Evolutionary conservation across 2,888 invertebrate species (phyloP).

Genomic region (Agonopterix alstromeriana): DNA sequence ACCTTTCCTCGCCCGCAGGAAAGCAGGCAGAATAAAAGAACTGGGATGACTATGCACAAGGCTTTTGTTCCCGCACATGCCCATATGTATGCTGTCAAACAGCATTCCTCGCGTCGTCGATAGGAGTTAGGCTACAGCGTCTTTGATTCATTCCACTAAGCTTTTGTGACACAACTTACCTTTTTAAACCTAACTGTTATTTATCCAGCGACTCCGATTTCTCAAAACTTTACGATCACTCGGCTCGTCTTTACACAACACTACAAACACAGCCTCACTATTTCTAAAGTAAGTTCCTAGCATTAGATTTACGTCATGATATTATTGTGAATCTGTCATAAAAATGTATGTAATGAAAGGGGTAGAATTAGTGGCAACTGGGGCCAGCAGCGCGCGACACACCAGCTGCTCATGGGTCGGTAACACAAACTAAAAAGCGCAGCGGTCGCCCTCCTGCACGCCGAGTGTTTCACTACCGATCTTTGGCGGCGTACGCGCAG

Average conservation of each 20-base stretch:
- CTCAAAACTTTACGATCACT: conserved; percentile 38
- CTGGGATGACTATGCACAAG: conserved; percentile 66
- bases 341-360: conserved; percentile 41
- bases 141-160: conserved; percentile 56
- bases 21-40: conserved; percentile 57
- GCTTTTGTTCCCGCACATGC: conserved; percentile 72
- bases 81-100: conserved; percentile 70
- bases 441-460: conserved; percentile 48
- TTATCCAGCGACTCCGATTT: conserved; percentile 50
- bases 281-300: conserved; percentile 35
- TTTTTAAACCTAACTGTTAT: conserved; percentile 72
- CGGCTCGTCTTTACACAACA: conserved; percentile 40
- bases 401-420: conserved; percentile 62
- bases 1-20: conserved; percentile 26
- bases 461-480: conserved; percentile 54
- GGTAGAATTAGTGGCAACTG: conserved; percentile 56
- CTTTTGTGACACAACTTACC: conserved; percentile 73
- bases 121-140: conserved; percentile 57
- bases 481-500: conserved; percentile 56
- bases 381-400: conserved; percentile 52
- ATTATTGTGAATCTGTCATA: conserved; percentile 38
- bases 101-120: conserved; percentile 71
- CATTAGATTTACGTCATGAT: conserved; percentile 55
- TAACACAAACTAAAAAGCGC: conserved; percentile 66
- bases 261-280: conserved; percentile 51